These are phyloP conservation scores for Drosophila fulvimacula DNA, from an alignment of 2,888 invertebrate species.

Conservation along the genomic window DNA sequence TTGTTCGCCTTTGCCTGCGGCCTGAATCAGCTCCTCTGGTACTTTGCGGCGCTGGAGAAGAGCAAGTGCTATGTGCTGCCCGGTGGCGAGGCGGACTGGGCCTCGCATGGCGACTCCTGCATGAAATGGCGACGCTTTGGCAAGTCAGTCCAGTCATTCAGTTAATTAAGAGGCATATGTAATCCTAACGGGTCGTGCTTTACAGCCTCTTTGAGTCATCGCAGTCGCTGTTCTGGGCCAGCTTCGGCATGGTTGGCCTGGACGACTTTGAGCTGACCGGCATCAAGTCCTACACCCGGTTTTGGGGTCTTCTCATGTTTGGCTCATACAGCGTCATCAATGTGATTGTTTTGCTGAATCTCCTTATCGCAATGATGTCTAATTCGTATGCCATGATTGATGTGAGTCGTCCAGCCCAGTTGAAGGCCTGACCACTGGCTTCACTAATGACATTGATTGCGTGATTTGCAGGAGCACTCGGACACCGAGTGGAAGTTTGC, in stretches of 20 bases:
- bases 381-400: slow-evolving; percentile 97
- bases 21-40: slow-evolving; percentile 96
- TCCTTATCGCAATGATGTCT: slow-evolving; percentile 99
- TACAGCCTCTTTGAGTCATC: slow-evolving; percentile 96
- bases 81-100: slow-evolving; percentile 91
- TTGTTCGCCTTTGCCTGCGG: slow-evolving; percentile 97
- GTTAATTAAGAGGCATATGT: slow-evolving; percentile 48
- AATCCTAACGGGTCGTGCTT: background rate
- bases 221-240: slow-evolving; percentile 98
- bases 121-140: slow-evolving; percentile 94
- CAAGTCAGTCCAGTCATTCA: slow-evolving; percentile 87
- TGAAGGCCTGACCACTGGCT: background rate
- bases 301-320: slow-evolving; percentile 98
- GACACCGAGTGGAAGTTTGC: slow-evolving; percentile 99
- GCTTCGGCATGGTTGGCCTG: slow-evolving; percentile 96
- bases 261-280: slow-evolving; percentile 94
- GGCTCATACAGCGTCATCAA: slow-evolving; percentile 98
- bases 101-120: slow-evolving; percentile 90
- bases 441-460: slow-evolving; percentile 15
- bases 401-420: slow-evolving; percentile 86
- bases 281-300: slow-evolving; percentile 95
- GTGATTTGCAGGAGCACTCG: slow-evolving; percentile 90
- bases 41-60: slow-evolving; percentile 94
- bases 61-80: slow-evolving; percentile 90
- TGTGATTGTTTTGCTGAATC: slow-evolving; percentile 95